Evolutionary conservation across 1,140 invertebrate species (phyloP).

Genomic region (Cecropterus lyciades): DNA sequence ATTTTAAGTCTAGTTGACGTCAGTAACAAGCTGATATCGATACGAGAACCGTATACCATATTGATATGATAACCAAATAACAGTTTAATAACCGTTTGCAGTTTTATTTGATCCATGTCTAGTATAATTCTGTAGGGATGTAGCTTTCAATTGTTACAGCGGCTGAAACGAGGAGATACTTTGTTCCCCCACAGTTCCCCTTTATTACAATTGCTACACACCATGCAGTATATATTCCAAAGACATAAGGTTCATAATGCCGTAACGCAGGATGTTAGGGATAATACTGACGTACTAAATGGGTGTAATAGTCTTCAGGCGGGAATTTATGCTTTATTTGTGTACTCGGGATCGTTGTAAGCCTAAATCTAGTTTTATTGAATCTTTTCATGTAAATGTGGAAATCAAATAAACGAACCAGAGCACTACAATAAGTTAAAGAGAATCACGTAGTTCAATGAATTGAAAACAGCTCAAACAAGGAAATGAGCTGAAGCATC

Average conservation of each 20-base stretch:
- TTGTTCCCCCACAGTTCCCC: slow-evolving; percentile 17
- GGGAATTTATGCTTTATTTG: slow-evolving; percentile 23
- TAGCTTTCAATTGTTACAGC: slow-evolving; percentile 23
- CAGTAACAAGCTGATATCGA: no score
- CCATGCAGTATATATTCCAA: slow-evolving; percentile 14
- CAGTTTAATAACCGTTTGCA: no score
- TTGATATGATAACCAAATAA: no score
- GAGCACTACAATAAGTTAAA: background rate
- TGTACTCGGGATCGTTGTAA: slow-evolving; percentile 7
- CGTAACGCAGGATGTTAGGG: background rate
- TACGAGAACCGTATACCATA: no score
- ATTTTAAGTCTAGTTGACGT: no score
- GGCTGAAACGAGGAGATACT: slow-evolving; percentile 31
- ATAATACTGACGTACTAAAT: slow-evolving; percentile 20
- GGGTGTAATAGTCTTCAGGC: slow-evolving; percentile 28
- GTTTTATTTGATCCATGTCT: no score
- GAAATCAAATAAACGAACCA: background rate
- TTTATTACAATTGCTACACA: slow-evolving; percentile 25
- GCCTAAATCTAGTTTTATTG: slow-evolving; percentile 9
- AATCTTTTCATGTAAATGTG: background rate
- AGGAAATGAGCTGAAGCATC: no score
- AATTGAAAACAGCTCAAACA: no score
- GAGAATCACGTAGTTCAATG: no score
- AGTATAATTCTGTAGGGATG: slow-evolving; percentile 14
- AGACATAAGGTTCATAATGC: slow-evolving; percentile 10